A percentile compares a stretch with the other conserved stretches of the same genome.
Evolutionary conservation across 2,888 invertebrate species (phyloP).

Genomic region (Bombylius discolor): DNA sequence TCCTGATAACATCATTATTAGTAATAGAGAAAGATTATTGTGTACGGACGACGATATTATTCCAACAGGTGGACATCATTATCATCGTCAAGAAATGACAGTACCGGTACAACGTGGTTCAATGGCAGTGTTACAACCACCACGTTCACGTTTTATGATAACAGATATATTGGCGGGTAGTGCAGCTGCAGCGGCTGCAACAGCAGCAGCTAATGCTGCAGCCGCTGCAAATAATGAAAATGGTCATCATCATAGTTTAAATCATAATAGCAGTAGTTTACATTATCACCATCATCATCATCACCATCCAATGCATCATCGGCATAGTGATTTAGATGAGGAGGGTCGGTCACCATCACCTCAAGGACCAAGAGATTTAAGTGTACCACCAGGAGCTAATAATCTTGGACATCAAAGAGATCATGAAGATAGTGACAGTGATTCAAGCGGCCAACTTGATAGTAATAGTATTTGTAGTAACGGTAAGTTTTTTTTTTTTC

Average conservation of each 20-base stretch:
- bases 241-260: neutral
- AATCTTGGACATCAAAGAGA: constrained; percentile 18
- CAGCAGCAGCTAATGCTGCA: constrained; percentile 18
- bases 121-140: constrained; percentile 50
- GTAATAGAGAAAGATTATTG: too few species aligned
- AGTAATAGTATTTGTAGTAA: constrained; percentile 23
- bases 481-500: constrained; percentile 15
- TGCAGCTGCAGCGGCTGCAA: constrained; percentile 35
- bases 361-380: constrained; percentile 22
- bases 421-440: constrained; percentile 37
- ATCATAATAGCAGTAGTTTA: neutral
- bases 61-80: neutral
- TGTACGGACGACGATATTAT: too few species aligned
- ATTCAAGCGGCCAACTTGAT: constrained; percentile 31
- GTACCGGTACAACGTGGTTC: constrained; percentile 36
- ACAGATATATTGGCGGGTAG: constrained; percentile 67
- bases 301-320: constrained; percentile 15
- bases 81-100: constrained; percentile 26
- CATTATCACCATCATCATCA: constrained; percentile 13
- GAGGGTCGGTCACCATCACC: constrained; percentile 36
- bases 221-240: constrained; percentile 5
- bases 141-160: constrained; percentile 77
- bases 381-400: constrained; percentile 16
- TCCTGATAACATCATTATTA: too few species aligned
- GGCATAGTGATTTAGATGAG: constrained; percentile 17